Evolutionary conservation across 2,797 vertebrate species (phyloP).

Genomic region (Ceyx erithaca): DNA sequence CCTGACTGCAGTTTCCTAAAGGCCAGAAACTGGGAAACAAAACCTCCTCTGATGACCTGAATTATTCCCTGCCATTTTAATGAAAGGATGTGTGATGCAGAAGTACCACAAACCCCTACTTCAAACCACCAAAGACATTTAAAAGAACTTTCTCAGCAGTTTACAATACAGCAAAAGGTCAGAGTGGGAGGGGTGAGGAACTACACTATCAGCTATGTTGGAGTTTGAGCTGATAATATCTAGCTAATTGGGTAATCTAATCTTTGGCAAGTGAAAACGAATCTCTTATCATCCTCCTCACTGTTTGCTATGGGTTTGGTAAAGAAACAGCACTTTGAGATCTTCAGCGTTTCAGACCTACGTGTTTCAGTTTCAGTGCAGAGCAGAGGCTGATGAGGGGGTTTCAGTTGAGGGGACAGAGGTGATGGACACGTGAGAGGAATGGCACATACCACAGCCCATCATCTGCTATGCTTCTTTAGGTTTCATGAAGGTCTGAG

Average conservation of each 20-base stretch:
- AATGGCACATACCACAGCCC: background rate
- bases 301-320: background rate
- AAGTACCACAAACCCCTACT: background rate
- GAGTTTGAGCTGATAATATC: slow-evolving; percentile 26
- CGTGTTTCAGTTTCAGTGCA: background rate
- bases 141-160: slow-evolving; percentile 35
- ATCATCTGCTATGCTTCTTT: background rate
- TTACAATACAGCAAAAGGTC: slow-evolving; percentile 28
- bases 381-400: background rate
- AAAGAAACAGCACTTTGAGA: background rate
- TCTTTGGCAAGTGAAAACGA: slow-evolving; percentile 5
- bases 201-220: background rate
- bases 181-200: slow-evolving; percentile 4
- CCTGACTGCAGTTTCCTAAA: background rate
- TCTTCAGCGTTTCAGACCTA: background rate
- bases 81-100: background rate
- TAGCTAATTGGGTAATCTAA: background rate
- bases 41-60: background rate
- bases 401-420: background rate
- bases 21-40: background rate
- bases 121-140: background rate
- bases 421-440: background rate
- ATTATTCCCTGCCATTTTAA: background rate
- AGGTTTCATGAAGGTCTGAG: background rate
- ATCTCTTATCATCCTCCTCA: background rate